Evolutionary conservation across 2,113 vertebrate genomes (phyloP).

Genomic region (Serilophus lunatus): DNA sequence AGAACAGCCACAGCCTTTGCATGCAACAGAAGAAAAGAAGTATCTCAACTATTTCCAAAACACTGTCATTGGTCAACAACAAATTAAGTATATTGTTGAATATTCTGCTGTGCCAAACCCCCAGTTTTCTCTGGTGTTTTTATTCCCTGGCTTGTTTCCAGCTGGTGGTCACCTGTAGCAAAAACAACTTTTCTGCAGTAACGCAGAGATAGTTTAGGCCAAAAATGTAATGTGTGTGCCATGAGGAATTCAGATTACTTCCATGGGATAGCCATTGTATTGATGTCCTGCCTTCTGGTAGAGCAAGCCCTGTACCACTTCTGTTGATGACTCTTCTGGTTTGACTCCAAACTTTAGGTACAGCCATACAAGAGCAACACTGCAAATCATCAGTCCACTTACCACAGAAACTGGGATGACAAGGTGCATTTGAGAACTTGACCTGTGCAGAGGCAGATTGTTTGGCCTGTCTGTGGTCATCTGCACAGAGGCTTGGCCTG

Average conservation of each 20-base stretch:
- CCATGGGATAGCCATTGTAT: neutral
- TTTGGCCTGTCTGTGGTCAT: neutral
- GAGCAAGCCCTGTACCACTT: slow-evolving; percentile 38
- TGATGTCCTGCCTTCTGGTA: neutral
- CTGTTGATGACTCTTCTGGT: neutral
- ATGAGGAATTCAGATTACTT: neutral
- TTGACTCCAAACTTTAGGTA: slow-evolving; percentile 6
- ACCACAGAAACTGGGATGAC: neutral
- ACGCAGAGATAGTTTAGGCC: neutral
- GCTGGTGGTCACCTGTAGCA: neutral
- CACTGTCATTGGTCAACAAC: fast-evolving
- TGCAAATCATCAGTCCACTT: neutral
- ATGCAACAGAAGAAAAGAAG: neutral
- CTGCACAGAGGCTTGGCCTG: neutral
- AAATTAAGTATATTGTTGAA: neutral
- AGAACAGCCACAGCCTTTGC: neutral
- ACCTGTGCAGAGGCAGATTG: neutral
- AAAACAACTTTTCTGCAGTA: neutral
- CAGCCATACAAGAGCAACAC: neutral
- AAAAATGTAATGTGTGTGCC: neutral
- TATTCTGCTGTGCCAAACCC: neutral
- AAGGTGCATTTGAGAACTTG: neutral
- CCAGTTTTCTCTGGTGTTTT: neutral
- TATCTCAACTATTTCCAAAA: neutral
- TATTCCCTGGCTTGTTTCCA: neutral